phyloP scores from a whole-genome alignment of 2,797 vertebrate species.

The Carapus acus region DNA sequence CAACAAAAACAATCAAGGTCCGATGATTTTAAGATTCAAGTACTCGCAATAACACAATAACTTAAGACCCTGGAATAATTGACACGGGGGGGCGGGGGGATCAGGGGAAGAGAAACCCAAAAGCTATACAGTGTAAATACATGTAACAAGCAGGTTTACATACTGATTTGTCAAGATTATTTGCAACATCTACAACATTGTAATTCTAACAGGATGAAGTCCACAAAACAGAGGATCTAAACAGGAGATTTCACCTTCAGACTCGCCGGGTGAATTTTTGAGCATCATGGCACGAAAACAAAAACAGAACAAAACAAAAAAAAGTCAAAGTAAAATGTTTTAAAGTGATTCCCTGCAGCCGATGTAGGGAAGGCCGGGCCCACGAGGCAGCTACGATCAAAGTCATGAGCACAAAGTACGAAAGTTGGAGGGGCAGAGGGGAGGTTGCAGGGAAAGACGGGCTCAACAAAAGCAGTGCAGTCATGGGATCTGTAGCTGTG shows the following conservation, averaged over 20 bases:
- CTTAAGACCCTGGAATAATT: slow-evolving; percentile 63
- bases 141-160: slow-evolving; percentile 62
- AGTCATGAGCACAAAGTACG: slow-evolving; percentile 63
- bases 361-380: slow-evolving; percentile 45
- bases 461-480: slow-evolving; percentile 75
- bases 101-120: slow-evolving; percentile 45
- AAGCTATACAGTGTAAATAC: slow-evolving; percentile 70
- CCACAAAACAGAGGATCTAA: slow-evolving; percentile 33
- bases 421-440: slow-evolving; percentile 60
- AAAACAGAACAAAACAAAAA: too few relatives aligned
- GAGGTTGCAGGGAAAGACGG: slow-evolving; percentile 55
- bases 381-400: slow-evolving; percentile 61
- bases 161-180: slow-evolving; percentile 53
- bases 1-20: slow-evolving; percentile 57
- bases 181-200: slow-evolving; percentile 53
- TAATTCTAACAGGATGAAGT: slow-evolving; percentile 38
- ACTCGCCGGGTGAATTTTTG: slow-evolving; percentile 15
- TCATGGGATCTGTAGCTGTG: slow-evolving; percentile 62
- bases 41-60: slow-evolving; percentile 76
- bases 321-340: slow-evolving; percentile 14
- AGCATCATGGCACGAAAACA: slow-evolving; percentile 50
- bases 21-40: slow-evolving; percentile 72
- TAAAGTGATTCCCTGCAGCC: slow-evolving; percentile 57
- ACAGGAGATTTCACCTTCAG: slow-evolving; percentile 28
- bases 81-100: slow-evolving; percentile 51